These are phyloP conservation scores for Andrena praecox DNA, from an alignment of 2,888 invertebrate species.

Conservation along the genomic window DNA sequence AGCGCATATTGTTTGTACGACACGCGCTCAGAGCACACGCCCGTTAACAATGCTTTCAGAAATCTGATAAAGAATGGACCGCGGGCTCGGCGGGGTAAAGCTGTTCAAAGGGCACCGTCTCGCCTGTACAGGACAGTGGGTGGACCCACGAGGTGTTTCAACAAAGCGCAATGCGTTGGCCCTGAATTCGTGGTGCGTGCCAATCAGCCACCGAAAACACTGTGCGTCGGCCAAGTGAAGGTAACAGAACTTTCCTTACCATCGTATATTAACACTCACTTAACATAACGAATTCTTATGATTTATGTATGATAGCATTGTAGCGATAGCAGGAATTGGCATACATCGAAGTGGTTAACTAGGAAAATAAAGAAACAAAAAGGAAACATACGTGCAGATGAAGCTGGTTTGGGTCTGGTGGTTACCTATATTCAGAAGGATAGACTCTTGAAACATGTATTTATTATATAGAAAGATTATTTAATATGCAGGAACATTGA, in stretches of 20 bases:
- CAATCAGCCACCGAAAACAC: constrained; percentile 88
- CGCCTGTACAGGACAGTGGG: constrained; percentile 89
- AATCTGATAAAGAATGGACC: constrained; percentile 78
- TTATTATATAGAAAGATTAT: no score
- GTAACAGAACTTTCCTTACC: constrained; percentile 72
- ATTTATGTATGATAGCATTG: not conserved
- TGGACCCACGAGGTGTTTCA: constrained; percentile 83
- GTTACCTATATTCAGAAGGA: no score
- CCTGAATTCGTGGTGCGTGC: constrained; percentile 92
- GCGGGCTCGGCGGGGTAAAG: constrained; percentile 86
- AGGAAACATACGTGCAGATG: not conserved
- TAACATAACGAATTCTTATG: not conserved
- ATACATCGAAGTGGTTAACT: not conserved
- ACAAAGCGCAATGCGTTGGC: constrained; percentile 86
- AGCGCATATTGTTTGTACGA: not conserved
- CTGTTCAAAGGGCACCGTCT: constrained; percentile 90
- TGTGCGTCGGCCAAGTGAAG: constrained; percentile 87
- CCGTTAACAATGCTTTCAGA: constrained; percentile 61
- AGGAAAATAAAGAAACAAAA: not conserved
- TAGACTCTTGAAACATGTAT: no score
- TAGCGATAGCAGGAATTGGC: not conserved
- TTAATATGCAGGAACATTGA: no score
- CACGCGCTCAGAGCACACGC: not conserved
- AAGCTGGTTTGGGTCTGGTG: no score
- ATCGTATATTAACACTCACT: not conserved